Base-by-base conservation (phyloP, 2,888 invertebrate species). In the Griposia aprilina region DNA sequence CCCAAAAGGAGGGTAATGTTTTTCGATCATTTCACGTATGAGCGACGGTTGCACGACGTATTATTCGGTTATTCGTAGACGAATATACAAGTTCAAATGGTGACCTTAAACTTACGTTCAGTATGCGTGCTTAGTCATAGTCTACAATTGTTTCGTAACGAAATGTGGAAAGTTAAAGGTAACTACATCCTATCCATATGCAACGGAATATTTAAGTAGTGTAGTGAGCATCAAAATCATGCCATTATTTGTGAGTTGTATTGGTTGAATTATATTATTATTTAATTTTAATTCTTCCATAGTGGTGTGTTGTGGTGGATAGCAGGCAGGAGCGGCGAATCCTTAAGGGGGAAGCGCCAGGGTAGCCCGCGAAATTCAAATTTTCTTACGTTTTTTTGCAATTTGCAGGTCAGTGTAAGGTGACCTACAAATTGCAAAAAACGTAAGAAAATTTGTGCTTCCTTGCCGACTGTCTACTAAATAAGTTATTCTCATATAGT, bases 51-150 rank as follows among this genome's bases (percentile, higher is more conserved):
- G 23, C 55, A 55, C 3, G 20, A 20, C 3, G 20, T 30, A 20
- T 60, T 48, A 50, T 68, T 30, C 23, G 41, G 15, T 45, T 70
- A 55, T 36, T 30, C 41, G 11, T 23, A 8, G 8, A 60, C 36
- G 2, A 50, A 23, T 8, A 36, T 36, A 6, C n/a, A 48, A 74
- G 74, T 63, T 76, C n/a, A 55, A 65, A 63, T 45, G 6, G 11
- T 65, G 77, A 77, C 76, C 76, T 62, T n/a, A 26, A 75, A 62
- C 52, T 45, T 52, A 15, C n/a, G 13, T 36, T 59, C 11, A 70
- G 6, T 60, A 79, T 50, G 57, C 50, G n/a, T 68, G 17, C n/a
- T 30, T 20, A 74, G 57, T 74, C 30, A 74, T 74, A 62, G 45
- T 62, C 13, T 41, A 30, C 17, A 52, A 48, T 67, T 57, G 55